Evolutionary conservation across 2,113 vertebrate species (phyloP).

Genomic region (Corythornis cristatus): DNA sequence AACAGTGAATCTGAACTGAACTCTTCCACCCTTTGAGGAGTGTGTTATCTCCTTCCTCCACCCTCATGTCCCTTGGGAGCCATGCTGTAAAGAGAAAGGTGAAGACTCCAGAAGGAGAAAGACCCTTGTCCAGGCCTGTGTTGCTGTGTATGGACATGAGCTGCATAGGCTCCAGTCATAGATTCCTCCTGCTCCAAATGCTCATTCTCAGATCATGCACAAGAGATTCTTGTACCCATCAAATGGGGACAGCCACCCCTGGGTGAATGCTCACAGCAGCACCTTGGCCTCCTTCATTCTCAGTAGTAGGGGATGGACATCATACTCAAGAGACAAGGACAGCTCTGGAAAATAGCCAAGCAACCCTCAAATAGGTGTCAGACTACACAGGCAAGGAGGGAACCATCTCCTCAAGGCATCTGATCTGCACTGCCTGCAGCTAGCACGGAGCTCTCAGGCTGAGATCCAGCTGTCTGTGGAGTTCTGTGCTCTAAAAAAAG

Average conservation of each 20-base stretch:
- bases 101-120: not conserved
- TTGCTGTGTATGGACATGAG: not conserved
- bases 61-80: not conserved
- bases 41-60: not conserved
- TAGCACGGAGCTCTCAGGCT: not conserved
- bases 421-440: not conserved
- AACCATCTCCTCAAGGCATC: not conserved
- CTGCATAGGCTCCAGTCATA: not conserved
- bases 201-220: accelerated
- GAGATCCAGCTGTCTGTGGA: not conserved
- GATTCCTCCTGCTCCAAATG: not conserved
- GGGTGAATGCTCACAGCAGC: not conserved
- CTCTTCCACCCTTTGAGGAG: not conserved
- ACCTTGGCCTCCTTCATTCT: not conserved
- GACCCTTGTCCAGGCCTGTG: not conserved
- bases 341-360: not conserved
- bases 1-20: not conserved
- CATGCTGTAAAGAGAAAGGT: not conserved
- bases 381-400: not conserved
- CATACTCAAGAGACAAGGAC: not conserved
- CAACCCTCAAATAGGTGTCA: not conserved
- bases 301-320: not conserved
- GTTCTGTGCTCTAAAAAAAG: not conserved
- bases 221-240: not conserved
- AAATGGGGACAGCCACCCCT: not conserved